Conservation (phyloP, 2,113 vertebrate species). For the Zapornia atra region DNA sequence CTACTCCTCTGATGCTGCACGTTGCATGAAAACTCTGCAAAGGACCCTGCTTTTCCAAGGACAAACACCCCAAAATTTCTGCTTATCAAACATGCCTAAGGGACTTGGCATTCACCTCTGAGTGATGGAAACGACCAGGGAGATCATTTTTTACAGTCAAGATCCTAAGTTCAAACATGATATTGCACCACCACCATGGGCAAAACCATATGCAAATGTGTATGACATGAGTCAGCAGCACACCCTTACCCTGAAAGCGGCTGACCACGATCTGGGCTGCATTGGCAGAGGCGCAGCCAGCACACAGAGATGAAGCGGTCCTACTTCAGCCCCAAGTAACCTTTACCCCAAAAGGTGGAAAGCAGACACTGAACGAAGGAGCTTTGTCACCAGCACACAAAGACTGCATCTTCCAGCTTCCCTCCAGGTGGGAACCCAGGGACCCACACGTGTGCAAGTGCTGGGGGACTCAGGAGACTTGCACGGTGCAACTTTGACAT, state of each 20-base stretch:
- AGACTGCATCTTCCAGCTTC: not conserved
- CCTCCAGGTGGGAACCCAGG: not conserved
- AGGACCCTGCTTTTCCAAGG: not conserved
- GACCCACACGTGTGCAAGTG: not conserved
- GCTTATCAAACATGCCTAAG: not conserved
- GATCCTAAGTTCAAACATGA: not conserved
- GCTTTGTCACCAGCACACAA: not conserved
- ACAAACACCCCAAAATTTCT: not conserved
- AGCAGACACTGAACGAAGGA: not conserved
- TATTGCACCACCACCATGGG: not conserved
- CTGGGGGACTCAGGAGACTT: rapidly evolving
- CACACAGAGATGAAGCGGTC: rapidly evolving
- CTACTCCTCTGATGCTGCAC: not conserved
- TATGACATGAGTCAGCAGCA: rapidly evolving
- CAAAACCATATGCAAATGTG: not conserved
- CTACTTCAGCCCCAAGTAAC: not conserved
- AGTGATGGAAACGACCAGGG: rapidly evolving
- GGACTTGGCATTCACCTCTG: not conserved
- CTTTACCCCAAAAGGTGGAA: not conserved
- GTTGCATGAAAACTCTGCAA: not conserved
- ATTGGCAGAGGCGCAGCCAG: not conserved
- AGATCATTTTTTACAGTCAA: not conserved
- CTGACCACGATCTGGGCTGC: not conserved
- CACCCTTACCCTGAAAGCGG: not conserved
- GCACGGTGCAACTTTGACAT: rapidly evolving